A percentile compares a stretch with the other conserved stretches of the same genome.
These are phyloP conservation scores for Noturus placidus DNA, from an alignment of 2,113 vertebrate species.

Conservation along the genomic window DNA sequence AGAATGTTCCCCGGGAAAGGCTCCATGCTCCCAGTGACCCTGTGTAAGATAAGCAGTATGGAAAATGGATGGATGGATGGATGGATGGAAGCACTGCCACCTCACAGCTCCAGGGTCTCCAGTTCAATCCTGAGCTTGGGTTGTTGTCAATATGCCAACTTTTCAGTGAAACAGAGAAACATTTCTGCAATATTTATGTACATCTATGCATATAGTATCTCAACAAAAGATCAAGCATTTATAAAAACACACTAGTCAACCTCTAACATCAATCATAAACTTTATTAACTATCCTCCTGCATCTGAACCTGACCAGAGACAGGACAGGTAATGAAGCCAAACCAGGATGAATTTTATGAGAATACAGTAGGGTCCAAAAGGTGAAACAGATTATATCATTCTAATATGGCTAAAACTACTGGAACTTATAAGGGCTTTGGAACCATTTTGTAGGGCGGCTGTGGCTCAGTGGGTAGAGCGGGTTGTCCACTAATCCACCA, in stretches of 20 bases:
- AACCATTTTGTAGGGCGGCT: too few species aligned
- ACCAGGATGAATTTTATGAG: background rate
- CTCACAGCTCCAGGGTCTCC: background rate
- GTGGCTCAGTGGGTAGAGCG: too few species aligned
- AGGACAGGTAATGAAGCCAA: background rate
- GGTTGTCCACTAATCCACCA: too few species aligned
- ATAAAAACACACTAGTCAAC: too few species aligned
- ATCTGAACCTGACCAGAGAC: background rate
- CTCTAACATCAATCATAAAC: too few species aligned
- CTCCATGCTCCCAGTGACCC: too few species aligned
- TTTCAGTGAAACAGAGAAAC: background rate
- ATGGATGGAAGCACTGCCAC: too few species aligned
- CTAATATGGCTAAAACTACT: background rate
- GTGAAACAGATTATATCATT: background rate
- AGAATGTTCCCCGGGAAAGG: too few species aligned
- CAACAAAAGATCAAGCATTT: background rate
- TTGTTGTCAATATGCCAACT: background rate
- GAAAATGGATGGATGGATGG: too few species aligned
- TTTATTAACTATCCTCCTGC: background rate
- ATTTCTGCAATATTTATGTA: background rate
- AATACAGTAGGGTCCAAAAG: background rate
- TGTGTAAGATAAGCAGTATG: too few species aligned
- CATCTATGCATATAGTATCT: background rate
- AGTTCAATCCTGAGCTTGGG: background rate
- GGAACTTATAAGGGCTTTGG: background rate